Conservation (phyloP, 2,888 invertebrate genomes). For the Oligia fasciuncula region DNA sequence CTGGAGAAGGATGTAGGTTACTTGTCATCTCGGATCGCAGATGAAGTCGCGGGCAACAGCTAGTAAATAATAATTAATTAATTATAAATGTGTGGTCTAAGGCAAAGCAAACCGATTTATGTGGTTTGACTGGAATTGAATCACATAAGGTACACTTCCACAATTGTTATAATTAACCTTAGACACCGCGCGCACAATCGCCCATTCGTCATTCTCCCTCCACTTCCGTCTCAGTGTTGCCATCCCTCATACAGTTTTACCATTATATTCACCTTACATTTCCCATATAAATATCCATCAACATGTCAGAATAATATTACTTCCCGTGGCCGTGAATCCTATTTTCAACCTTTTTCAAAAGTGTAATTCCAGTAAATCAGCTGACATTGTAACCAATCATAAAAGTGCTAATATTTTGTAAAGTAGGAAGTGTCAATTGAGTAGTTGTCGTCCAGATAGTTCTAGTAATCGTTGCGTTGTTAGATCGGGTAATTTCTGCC, state of each 20-base stretch:
- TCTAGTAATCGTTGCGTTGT: conserved; percentile 42
- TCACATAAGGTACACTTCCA: neutral
- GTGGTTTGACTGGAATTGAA: neutral
- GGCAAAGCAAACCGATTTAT: neutral
- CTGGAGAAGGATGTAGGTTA: too few relatives aligned
- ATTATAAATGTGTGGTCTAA: neutral
- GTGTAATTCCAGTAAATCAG: conserved; percentile 15
- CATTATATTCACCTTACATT: too few relatives aligned
- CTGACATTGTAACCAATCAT: conserved; percentile 34
- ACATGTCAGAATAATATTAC: neutral
- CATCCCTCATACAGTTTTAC: too few relatives aligned
- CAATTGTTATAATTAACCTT: too few relatives aligned
- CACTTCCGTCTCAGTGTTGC: too few relatives aligned
- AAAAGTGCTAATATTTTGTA: conserved; percentile 57
- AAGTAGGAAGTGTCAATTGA: conserved; percentile 67
- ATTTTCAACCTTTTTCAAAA: neutral
- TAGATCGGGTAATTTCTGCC: conserved; percentile 46
- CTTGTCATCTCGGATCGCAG: too few relatives aligned
- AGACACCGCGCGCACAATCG: too few relatives aligned
- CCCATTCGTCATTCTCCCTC: too few relatives aligned
- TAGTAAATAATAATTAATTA: too few relatives aligned
- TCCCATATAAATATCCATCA: neutral
- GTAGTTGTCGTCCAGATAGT: conserved; percentile 22
- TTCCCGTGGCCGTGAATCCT: neutral
- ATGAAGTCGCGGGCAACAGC: too few relatives aligned